These are phyloP conservation scores for Eriocheir sinensis DNA, from an alignment of 1,140 invertebrate species.

Conservation along the genomic window DNA sequence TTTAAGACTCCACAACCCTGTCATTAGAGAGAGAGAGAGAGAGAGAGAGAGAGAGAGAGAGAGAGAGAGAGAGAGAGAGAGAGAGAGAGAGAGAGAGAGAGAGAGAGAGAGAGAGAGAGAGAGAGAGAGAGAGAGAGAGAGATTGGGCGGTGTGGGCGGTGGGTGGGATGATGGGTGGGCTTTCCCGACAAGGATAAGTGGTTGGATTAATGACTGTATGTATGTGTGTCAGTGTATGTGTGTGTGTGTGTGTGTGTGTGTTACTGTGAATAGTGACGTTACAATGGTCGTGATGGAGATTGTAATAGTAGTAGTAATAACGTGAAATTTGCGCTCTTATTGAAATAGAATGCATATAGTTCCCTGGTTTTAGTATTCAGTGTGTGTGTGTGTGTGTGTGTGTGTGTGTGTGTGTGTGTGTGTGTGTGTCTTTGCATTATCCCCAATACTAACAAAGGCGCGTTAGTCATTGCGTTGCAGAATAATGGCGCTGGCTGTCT, in stretches of 20 bases:
- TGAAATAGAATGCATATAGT: too few relatives aligned
- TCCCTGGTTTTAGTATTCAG: background rate
- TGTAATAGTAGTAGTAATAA: background rate
- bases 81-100: background rate
- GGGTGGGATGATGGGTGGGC: too few relatives aligned
- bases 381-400: background rate
- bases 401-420: background rate
- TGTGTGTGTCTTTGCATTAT: too few relatives aligned
- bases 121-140: background rate
- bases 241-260: slow-evolving; percentile 18
- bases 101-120: slow-evolving; percentile 11
- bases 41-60: slow-evolving; percentile 29
- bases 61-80: slow-evolving; percentile 30
- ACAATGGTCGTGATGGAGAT: background rate
- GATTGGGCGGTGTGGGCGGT: too few relatives aligned
- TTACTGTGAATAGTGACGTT: background rate
- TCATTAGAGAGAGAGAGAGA: slow-evolving; percentile 26
- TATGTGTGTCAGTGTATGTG: background rate
- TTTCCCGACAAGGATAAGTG: background rate
- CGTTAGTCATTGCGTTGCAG: too few relatives aligned
- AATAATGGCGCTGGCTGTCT: too few relatives aligned
- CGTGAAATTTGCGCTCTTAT: too few relatives aligned
- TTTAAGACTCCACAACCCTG: too few relatives aligned
- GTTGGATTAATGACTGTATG: background rate
- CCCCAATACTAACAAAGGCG: too few relatives aligned